Conservation (phyloP, 2,113 vertebrate species). For the Lepidothrix coronata region DNA sequence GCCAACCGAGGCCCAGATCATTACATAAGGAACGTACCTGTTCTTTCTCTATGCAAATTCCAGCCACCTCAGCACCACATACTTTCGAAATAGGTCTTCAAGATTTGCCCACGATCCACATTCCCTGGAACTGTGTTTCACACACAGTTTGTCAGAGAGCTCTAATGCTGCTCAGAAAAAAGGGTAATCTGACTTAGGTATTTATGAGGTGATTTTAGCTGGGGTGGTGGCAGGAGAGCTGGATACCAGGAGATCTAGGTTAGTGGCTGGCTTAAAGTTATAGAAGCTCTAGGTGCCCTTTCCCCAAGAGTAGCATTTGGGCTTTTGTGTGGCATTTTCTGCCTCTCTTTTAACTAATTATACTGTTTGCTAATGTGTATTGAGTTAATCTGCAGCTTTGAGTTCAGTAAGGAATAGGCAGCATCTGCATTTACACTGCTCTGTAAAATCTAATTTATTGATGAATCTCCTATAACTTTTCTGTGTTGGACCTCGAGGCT, state of each 20-base stretch:
- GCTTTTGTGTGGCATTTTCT: neutral
- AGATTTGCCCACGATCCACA: neutral
- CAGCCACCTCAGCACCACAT: neutral
- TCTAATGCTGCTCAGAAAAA: neutral
- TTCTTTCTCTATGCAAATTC: neutral
- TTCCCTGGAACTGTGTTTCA: neutral
- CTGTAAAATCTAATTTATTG: neutral
- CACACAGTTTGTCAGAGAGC: neutral
- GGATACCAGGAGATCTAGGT: neutral
- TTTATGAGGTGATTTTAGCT: neutral
- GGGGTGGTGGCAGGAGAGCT: neutral
- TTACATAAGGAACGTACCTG: neutral
- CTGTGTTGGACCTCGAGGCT: neutral
- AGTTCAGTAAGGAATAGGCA: neutral
- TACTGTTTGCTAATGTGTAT: neutral
- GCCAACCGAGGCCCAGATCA: neutral
- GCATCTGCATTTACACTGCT: neutral
- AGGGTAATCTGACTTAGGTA: neutral
- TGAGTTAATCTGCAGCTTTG: neutral
- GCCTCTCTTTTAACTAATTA: neutral
- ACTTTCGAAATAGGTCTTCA: neutral
- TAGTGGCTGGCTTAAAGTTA: neutral
- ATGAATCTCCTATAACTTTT: neutral
- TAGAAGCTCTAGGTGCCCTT: neutral
- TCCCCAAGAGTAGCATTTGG: neutral